phyloP scores from a whole-genome alignment of 2,113 vertebrate species.

The Blennius ocellaris region DNA sequence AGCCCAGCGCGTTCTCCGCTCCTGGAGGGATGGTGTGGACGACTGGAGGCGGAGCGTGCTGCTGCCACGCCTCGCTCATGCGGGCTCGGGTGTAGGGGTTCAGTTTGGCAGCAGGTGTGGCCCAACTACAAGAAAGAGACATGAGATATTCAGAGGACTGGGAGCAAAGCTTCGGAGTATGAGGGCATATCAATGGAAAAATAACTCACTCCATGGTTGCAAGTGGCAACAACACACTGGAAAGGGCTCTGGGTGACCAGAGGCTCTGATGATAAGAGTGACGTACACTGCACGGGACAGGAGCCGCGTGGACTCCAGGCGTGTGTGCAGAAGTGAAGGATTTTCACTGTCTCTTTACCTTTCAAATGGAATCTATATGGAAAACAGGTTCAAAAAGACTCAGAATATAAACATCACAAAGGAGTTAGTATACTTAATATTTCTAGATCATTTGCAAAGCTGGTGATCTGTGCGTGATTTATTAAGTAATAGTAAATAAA shows the following conservation, averaged over 20 bases:
- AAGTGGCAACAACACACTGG: slow-evolving; percentile 33
- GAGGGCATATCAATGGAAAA: too few relatives aligned
- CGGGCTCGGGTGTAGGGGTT: slow-evolving; percentile 83
- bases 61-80: slow-evolving; percentile 87
- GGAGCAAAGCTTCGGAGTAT: neutral
- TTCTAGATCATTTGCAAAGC: too few relatives aligned
- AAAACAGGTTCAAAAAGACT: slow-evolving; percentile 6
- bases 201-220: slow-evolving; percentile 78
- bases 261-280: neutral
- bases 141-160: slow-evolving; percentile 42
- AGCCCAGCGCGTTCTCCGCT: slow-evolving; percentile 91
- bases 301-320: neutral
- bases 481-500: too few relatives aligned
- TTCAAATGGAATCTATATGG: slow-evolving; percentile 45
- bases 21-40: slow-evolving; percentile 91
- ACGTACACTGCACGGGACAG: slow-evolving; percentile 2
- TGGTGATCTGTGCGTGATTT: too few relatives aligned
- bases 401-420: neutral
- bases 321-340: neutral
- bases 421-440: neutral
- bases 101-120: slow-evolving; percentile 78
- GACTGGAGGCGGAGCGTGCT: slow-evolving; percentile 87
- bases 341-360: slow-evolving; percentile 8
- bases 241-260: neutral
- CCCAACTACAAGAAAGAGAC: slow-evolving; percentile 67